Evolutionary conservation across 2,888 invertebrate genomes (phyloP).

Genomic region (Pollenia griseotomentosa): DNA sequence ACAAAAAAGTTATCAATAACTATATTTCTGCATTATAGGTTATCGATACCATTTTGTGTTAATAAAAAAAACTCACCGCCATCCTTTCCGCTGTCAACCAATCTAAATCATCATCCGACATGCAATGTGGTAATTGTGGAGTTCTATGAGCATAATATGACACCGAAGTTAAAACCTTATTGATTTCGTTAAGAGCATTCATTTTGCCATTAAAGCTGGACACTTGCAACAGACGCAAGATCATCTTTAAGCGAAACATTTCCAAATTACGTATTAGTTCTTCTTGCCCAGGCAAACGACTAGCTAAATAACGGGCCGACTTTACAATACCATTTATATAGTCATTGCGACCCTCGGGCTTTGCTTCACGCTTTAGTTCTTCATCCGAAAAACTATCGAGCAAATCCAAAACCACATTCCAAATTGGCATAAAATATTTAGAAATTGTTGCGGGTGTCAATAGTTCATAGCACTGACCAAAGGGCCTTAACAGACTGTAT

Average conservation of each 20-base stretch:
- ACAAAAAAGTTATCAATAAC: too few species aligned
- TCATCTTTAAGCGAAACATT: constrained; percentile 98
- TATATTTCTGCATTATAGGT: too few species aligned
- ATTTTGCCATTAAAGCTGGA: constrained; percentile 99
- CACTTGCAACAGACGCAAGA: constrained; percentile 95
- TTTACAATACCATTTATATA: constrained; percentile 97
- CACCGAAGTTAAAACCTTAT: constrained; percentile 96
- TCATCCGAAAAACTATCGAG: constrained; percentile 97
- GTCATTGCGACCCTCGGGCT: constrained; percentile 97
- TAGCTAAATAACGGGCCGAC: constrained; percentile 94
- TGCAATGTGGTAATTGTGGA: constrained; percentile 87
- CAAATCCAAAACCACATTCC: constrained; percentile 96
- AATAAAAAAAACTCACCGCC: constrained; percentile 89
- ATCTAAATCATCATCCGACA: constrained; percentile 92
- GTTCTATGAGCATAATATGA: constrained; percentile 92
- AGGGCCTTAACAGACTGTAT: constrained; percentile 93
- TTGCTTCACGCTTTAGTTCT: constrained; percentile 97
- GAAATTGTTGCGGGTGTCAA: constrained; percentile 95
- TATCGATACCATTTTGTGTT: too few species aligned
- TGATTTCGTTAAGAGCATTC: constrained; percentile 99
- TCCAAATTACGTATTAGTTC: constrained; percentile 90
- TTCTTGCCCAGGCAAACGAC: constrained; percentile 93
- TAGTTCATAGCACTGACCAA: constrained; percentile 96
- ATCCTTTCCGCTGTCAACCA: constrained; percentile 97
- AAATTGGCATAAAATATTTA: constrained; percentile 95